Conservation (phyloP, 1,140 invertebrate species). For the Zophobas atratus region DNA sequence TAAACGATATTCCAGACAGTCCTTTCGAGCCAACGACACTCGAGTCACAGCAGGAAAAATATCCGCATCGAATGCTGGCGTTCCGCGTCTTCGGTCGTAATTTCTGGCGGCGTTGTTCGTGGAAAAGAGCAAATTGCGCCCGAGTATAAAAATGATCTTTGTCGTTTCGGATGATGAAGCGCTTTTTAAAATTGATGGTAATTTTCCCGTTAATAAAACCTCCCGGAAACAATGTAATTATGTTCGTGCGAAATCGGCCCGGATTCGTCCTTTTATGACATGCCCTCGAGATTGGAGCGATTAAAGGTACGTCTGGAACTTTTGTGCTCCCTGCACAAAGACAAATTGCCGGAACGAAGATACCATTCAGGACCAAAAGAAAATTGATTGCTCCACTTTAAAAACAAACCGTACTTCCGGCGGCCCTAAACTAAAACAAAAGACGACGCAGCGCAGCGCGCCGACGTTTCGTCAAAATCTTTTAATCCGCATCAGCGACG, state of each 20-base stretch:
- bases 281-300: conserved; percentile 19
- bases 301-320: conserved; percentile 20
- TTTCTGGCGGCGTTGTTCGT: too few relatives aligned
- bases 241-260: not conserved
- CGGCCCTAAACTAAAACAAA: conserved; percentile 18
- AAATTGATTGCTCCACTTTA: conserved; percentile 45
- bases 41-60: too few relatives aligned
- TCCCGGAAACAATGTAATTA: conserved; percentile 10
- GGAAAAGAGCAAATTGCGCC: too few relatives aligned
- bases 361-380: conserved; percentile 23
- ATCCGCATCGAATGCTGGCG: too few relatives aligned
- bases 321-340: conserved; percentile 31
- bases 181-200: not conserved
- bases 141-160: too few relatives aligned
- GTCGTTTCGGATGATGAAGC: not conserved
- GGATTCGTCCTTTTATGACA: not conserved
- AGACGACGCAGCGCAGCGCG: not conserved
- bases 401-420: conserved; percentile 48
- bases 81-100: too few relatives aligned
- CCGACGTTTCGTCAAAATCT: conserved; percentile 37
- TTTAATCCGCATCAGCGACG: conserved; percentile 41
- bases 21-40: too few relatives aligned
- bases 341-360: conserved; percentile 48
- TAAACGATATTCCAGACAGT: too few relatives aligned
- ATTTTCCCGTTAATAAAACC: not conserved